Conservation (phyloP, 1,140 invertebrate species). For the silkworm (Bombyx mori) region ASM3026992v2 NC_085131.1:6168501-6169000, state of each 20-base stretch:
- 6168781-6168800: too few relatives aligned
- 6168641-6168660: constrained; percentile 52
- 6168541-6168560: constrained; percentile 89
- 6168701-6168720: too few relatives aligned
- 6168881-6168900: too few relatives aligned
- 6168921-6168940: too few relatives aligned
- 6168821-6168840: too few relatives aligned
- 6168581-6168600: constrained; percentile 97
- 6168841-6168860: too few relatives aligned
- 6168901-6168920: too few relatives aligned
- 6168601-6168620: constrained; percentile 97
- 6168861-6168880: too few relatives aligned
- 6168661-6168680: background rate
- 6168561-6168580: constrained; percentile 96
- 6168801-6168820: too few relatives aligned
- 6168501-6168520: constrained; percentile 98
- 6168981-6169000: constrained; percentile 98
- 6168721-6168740: background rate
- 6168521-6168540: constrained; percentile 97
- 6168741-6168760: too few relatives aligned
- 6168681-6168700: background rate
- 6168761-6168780: constrained; percentile 2
- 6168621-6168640: constrained; percentile 99
- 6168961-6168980: constrained; percentile 81
- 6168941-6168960: background rate